These are phyloP conservation scores for Melanophora roralis DNA, from an alignment of 2,888 invertebrate genomes.

Conservation along the genomic window DNA sequence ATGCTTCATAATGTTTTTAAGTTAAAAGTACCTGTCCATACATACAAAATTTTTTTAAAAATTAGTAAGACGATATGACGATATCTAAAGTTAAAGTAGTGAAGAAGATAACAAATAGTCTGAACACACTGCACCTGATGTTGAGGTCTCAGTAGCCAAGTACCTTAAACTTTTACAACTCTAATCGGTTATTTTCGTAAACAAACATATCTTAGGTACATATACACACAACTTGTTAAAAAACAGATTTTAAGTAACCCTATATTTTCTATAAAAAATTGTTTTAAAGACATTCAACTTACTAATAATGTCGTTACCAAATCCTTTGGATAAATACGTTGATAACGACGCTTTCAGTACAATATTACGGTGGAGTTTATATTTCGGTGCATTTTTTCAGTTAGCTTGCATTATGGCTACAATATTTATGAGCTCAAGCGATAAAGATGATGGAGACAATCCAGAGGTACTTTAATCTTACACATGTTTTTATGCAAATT, in stretches of 20 bases:
- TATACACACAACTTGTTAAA: background rate
- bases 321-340: constrained; percentile 71
- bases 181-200: too few relatives aligned
- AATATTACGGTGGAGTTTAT: constrained; percentile 87
- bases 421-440: constrained; percentile 81
- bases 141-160: too few relatives aligned
- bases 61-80: too few relatives aligned
- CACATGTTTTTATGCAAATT: background rate
- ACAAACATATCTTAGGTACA: constrained; percentile 7
- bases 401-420: constrained; percentile 89
- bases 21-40: too few relatives aligned
- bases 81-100: too few relatives aligned
- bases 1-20: too few relatives aligned
- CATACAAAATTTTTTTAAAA: too few relatives aligned
- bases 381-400: constrained; percentile 92
- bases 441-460: constrained; percentile 65
- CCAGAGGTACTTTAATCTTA: constrained; percentile 63
- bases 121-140: too few relatives aligned
- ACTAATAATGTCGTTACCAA: constrained; percentile 58
- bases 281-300: background rate
- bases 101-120: too few relatives aligned
- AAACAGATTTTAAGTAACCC: background rate
- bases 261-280: background rate
- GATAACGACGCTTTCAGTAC: constrained; percentile 85
- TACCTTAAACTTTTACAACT: too few relatives aligned